Conservation (phyloP, 2,888 invertebrate genomes). For the Cheilosia vulpina region DNA sequence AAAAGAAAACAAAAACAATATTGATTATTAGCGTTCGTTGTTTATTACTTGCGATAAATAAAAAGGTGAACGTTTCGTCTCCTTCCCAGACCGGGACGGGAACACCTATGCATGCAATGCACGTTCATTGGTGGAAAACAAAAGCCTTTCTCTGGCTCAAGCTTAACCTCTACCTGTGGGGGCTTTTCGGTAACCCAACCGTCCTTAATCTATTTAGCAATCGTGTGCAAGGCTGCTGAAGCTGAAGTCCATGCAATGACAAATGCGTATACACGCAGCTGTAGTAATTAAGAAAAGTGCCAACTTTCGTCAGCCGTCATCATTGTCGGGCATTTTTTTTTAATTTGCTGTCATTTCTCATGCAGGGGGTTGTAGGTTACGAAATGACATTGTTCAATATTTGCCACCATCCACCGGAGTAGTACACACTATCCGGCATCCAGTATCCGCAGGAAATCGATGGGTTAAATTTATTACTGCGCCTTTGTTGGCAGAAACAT, state of each 20-base stretch:
- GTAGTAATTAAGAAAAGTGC: conserved; percentile 41
- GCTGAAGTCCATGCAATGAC: conserved; percentile 31
- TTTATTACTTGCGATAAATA: conserved; percentile 71
- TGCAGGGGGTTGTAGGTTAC: conserved; percentile 8
- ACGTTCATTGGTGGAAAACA: conserved; percentile 42
- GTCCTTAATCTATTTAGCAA: conserved; percentile 1
- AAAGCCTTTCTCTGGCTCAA: conserved; percentile 12
- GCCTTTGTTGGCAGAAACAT: neutral
- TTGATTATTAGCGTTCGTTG: conserved; percentile 67
- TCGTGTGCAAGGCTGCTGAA: conserved; percentile 47
- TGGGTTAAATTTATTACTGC: conserved; percentile 69
- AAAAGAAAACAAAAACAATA: conserved; percentile 47
- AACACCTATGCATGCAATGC: conserved; percentile 16
- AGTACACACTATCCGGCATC: neutral
- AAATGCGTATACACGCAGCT: conserved; percentile 38
- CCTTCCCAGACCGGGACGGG: conserved; percentile 26
- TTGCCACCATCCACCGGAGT: conserved; percentile 4
- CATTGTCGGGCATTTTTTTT: conserved; percentile 27
- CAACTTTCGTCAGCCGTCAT: conserved; percentile 63
- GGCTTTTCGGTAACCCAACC: neutral
- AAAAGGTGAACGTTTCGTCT: conserved; percentile 49
- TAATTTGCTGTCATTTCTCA: conserved; percentile 26
- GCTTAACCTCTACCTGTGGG: neutral
- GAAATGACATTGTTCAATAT: conserved; percentile 44
- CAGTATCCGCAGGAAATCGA: conserved; percentile 40